These are phyloP conservation scores for Zeugodacus cucurbitae DNA, from an alignment of 1,140 invertebrate species.

Conservation along the genomic window DNA sequence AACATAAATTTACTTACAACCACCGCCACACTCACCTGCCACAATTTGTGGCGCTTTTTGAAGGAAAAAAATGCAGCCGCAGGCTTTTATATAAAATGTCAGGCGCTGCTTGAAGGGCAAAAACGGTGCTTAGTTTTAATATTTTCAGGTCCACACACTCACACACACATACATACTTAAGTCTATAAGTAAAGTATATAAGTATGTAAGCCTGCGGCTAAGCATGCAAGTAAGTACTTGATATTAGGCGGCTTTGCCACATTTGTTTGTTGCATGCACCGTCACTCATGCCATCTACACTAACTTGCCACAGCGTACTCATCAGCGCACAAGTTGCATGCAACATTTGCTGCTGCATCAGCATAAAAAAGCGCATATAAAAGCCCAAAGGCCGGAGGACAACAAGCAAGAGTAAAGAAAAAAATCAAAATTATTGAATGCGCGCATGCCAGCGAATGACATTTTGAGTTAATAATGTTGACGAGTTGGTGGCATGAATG, in stretches of 20 bases:
- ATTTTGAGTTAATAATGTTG: slow-evolving; percentile 38
- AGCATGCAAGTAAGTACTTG: neutral
- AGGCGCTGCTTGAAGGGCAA: neutral
- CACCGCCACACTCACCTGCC: neutral
- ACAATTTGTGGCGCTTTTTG: neutral
- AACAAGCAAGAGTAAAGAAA: neutral
- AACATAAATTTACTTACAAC: neutral
- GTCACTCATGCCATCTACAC: neutral
- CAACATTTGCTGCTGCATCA: slow-evolving; percentile 33
- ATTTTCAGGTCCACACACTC: neutral
- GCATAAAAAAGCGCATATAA: neutral
- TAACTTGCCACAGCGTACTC: neutral
- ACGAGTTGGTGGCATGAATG: slow-evolving; percentile 26
- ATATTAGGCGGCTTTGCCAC: slow-evolving; percentile 17
- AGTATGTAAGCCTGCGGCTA: neutral
- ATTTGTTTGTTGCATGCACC: slow-evolving; percentile 20
- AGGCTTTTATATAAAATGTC: neutral
- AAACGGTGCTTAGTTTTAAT: slow-evolving; percentile 26
- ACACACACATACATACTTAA: neutral
- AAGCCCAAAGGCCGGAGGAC: neutral
- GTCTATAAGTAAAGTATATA: too few relatives aligned
- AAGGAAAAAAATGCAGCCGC: neutral
- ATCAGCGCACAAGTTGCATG: slow-evolving; percentile 6
- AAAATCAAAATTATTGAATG: slow-evolving; percentile 5
- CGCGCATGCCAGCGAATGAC: slow-evolving; percentile 26